Conservation (phyloP, 2,113 vertebrate genomes). For the Phyllostomus hastatus region DNA sequence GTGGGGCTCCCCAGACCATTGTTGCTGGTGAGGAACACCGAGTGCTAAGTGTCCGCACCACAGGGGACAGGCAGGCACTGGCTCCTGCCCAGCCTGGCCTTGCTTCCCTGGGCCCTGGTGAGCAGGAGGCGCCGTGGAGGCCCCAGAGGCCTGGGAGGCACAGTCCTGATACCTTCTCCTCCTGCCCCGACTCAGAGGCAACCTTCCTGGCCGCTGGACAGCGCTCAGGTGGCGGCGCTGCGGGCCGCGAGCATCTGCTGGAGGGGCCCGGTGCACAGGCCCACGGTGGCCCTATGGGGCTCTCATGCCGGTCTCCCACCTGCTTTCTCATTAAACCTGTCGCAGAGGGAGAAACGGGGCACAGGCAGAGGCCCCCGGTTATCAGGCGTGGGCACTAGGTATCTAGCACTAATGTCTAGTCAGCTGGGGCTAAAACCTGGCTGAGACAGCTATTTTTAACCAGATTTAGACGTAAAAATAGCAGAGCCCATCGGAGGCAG, state of each 20-base stretch:
- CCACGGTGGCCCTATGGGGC: accelerated
- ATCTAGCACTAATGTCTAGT: slow-evolving; percentile 62
- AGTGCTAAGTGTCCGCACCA: background rate
- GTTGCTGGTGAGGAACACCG: accelerated
- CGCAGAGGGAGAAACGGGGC: background rate
- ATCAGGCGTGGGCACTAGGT: background rate
- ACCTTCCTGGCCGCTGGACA: background rate
- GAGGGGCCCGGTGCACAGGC: accelerated
- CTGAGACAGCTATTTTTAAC: slow-evolving; percentile 81
- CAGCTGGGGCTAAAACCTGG: slow-evolving; percentile 65
- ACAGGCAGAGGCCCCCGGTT: accelerated
- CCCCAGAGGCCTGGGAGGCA: background rate
- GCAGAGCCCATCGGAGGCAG: slow-evolving; percentile 11
- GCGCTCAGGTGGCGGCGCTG: background rate
- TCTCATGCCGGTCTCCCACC: background rate
- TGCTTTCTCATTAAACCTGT: background rate
- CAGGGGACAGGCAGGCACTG: background rate
- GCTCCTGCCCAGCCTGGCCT: background rate
- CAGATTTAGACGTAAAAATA: background rate
- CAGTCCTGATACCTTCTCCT: accelerated
- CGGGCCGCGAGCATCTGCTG: background rate
- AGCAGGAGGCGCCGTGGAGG: accelerated
- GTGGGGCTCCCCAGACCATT: too few species aligned
- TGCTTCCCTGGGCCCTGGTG: accelerated
- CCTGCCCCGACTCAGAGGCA: background rate